Conservation (phyloP, 2,888 invertebrate species). For the Chrysolina americana region DNA sequence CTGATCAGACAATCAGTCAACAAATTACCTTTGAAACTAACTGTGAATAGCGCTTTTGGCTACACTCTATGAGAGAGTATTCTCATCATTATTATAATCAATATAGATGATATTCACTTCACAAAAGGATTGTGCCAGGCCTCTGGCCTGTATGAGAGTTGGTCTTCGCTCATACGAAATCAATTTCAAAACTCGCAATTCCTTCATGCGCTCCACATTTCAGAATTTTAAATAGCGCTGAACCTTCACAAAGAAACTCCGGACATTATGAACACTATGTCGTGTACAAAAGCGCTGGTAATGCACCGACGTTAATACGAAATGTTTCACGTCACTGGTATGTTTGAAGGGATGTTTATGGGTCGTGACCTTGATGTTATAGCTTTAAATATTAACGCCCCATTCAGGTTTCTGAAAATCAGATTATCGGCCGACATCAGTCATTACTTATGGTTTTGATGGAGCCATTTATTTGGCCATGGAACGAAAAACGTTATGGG, state of each 20-base stretch:
- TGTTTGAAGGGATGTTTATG: slow-evolving; percentile 6
- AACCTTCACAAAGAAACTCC: slow-evolving; percentile 44
- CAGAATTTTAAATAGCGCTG: slow-evolving; percentile 43
- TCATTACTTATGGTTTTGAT: not conserved
- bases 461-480: not conserved
- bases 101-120: too few species aligned
- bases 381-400: slow-evolving; percentile 1
- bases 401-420: not conserved
- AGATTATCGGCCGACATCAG: not conserved
- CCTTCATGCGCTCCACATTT: slow-evolving; percentile 37
- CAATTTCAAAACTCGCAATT: slow-evolving; percentile 40
- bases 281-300: slow-evolving; percentile 56
- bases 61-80: too few species aligned
- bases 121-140: too few species aligned
- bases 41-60: too few species aligned
- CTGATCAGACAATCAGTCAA: too few species aligned
- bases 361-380: slow-evolving; percentile 10
- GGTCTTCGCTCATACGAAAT: slow-evolving; percentile 3
- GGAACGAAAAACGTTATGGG: not conserved
- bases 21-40: too few species aligned
- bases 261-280: slow-evolving; percentile 57
- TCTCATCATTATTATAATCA: too few species aligned
- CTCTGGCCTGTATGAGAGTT: not conserved
- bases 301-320: slow-evolving; percentile 56
- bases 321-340: slow-evolving; percentile 43